phyloP scores from a whole-genome alignment of 2,797 vertebrate species.

The Falco novaeseelandiae region DNA sequence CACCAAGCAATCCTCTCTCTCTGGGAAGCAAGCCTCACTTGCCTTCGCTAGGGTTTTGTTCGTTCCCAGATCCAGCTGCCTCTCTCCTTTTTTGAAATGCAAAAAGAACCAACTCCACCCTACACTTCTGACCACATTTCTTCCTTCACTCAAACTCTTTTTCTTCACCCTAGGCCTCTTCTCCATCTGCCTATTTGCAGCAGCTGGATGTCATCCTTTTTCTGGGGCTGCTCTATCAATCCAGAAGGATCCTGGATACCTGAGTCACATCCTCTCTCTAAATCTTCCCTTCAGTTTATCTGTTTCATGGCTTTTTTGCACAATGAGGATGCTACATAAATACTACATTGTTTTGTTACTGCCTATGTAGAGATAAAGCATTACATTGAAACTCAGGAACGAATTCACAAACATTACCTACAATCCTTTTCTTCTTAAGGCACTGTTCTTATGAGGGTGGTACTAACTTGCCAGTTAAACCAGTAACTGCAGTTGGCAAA shows the following conservation, averaged over 20 bases:
- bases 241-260: slow-evolving; percentile 2
- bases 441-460: neutral
- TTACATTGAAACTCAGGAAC: neutral
- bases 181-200: neutral
- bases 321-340: slow-evolving; percentile 14
- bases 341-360: slow-evolving; percentile 10
- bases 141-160: neutral
- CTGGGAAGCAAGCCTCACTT: neutral
- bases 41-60: neutral
- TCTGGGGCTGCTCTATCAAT: neutral
- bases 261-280: slow-evolving; percentile 37
- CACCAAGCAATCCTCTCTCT: neutral
- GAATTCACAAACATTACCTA: slow-evolving; percentile 46
- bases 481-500: slow-evolving; percentile 3
- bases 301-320: neutral
- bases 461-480: slow-evolving; percentile 3
- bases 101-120: neutral
- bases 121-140: neutral
- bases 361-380: slow-evolving; percentile 38
- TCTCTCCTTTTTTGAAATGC: neutral
- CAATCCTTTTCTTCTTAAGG: neutral
- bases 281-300: slow-evolving; percentile 24
- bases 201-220: slow-evolving; percentile 30
- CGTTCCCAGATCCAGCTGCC: neutral
- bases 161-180: neutral